Conservation (phyloP, 2,888 invertebrate species). For the Leucania comma region DNA sequence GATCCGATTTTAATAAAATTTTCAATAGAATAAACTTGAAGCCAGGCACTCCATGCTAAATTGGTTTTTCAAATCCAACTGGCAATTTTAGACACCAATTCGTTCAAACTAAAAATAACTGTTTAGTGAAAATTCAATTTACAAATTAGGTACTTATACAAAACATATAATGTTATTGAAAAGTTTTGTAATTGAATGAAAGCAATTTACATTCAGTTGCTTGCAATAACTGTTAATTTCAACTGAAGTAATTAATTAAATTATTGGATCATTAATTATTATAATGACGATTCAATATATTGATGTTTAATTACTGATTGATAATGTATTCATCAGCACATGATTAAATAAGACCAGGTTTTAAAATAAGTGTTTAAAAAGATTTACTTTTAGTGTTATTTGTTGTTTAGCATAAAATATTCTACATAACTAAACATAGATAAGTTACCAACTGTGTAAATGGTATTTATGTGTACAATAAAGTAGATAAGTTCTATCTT, state of each 20-base stretch:
- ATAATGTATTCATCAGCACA: neutral
- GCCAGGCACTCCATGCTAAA: neutral
- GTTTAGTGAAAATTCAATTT: neutral
- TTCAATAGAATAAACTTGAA: too few relatives aligned
- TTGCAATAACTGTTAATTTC: neutral
- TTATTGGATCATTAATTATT: conserved; percentile 2
- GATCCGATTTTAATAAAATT: too few relatives aligned
- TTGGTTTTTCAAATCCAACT: neutral
- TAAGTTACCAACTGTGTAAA: neutral
- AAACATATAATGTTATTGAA: neutral
- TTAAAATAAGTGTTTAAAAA: too few relatives aligned
- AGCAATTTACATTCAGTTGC: conserved; percentile 21
- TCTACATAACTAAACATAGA: neutral
- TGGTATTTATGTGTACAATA: neutral
- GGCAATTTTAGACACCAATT: neutral
- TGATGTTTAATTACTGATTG: neutral
- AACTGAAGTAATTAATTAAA: conserved; percentile 6
- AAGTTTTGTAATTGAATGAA: conserved; percentile 9
- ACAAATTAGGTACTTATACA: neutral
- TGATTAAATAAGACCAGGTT: too few relatives aligned
- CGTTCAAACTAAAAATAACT: neutral
- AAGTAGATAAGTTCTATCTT: neutral
- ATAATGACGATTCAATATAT: neutral
- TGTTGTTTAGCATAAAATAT: too few relatives aligned
- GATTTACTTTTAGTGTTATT: too few relatives aligned